Conservation (phyloP, 2,113 vertebrate species). For the Jaculus jaculus region DNA sequence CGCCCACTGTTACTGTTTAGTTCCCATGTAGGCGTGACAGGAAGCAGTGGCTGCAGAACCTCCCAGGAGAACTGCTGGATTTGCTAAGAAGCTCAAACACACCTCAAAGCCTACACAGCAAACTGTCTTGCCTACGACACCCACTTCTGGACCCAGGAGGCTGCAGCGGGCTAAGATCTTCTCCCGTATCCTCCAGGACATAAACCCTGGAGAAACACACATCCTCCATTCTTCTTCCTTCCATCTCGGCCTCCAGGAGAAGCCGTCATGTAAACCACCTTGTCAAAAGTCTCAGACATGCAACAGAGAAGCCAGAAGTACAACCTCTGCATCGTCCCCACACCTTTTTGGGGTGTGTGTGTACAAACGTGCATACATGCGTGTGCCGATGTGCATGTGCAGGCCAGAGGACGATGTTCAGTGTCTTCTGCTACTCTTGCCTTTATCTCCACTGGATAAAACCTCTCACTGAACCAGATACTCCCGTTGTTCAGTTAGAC, state of each 20-base stretch:
- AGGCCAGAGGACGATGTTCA: too few relatives aligned
- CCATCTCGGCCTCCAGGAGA: background rate
- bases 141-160: background rate
- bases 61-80: constrained; percentile 53
- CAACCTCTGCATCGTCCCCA: background rate
- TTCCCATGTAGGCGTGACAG: constrained; percentile 50
- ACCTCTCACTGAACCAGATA: too few relatives aligned
- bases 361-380: too few relatives aligned
- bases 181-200: background rate
- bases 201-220: background rate
- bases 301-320: background rate
- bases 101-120: constrained; percentile 52
- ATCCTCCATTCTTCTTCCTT: background rate
- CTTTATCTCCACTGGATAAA: too few relatives aligned
- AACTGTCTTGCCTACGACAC: background rate
- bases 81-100: constrained; percentile 63
- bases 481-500: too few relatives aligned
- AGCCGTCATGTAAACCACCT: background rate
- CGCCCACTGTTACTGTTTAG: constrained; percentile 21
- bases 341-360: background rate
- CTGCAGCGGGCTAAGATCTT: background rate
- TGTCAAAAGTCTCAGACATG: background rate
- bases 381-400: too few relatives aligned
- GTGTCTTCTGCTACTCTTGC: too few relatives aligned
- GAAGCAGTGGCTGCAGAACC: constrained; percentile 53